Evolutionary conservation across 2,888 invertebrate species (phyloP).

Genomic region (Oasisia sp.): DNA sequence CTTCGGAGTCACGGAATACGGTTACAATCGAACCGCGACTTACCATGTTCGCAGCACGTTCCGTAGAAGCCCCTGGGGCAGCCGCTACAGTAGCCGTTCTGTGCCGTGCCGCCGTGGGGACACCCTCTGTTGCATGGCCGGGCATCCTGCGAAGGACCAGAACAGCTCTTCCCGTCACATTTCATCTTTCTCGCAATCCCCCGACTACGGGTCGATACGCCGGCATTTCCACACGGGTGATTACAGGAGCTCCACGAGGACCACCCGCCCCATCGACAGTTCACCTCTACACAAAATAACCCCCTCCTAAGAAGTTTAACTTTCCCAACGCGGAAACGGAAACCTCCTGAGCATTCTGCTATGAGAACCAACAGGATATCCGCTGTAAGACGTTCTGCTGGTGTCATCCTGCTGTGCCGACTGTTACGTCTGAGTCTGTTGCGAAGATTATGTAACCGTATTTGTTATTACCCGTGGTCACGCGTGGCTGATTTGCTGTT

Average conservation of each 20-base stretch:
- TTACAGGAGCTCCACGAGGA: background rate
- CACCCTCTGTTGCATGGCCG: background rate
- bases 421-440: no score
- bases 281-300: background rate
- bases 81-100: background rate
- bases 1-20: no score
- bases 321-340: background rate
- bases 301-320: background rate
- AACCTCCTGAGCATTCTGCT: background rate
- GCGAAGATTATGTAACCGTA: no score
- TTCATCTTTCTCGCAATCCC: background rate
- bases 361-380: background rate
- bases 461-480: background rate
- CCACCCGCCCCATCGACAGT: background rate
- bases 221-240: background rate
- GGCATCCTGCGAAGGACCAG: background rate
- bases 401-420: background rate
- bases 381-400: background rate
- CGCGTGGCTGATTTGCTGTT: background rate
- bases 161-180: background rate
- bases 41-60: background rate
- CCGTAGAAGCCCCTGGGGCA: background rate
- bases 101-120: background rate
- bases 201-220: background rate
- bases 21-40: background rate